phyloP scores from a whole-genome alignment of 2,888 invertebrate genomes.

The Drosophila lutescens region DNA sequence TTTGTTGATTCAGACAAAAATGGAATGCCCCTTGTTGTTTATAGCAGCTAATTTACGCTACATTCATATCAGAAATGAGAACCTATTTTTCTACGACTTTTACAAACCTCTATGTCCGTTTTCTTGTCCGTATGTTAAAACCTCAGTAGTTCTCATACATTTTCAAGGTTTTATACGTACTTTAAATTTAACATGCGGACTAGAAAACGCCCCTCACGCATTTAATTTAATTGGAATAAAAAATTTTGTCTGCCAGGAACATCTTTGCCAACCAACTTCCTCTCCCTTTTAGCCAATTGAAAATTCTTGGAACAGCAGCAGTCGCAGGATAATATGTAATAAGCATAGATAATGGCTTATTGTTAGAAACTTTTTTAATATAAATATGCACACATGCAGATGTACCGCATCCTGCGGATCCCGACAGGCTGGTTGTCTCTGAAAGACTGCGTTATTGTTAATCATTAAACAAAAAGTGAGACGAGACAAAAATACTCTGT shows the following conservation, averaged over 20 bases:
- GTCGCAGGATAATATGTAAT: conserved; percentile 59
- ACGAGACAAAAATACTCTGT: conserved; percentile 51
- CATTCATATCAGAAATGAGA: too few species aligned
- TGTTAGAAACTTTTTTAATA: conserved; percentile 78
- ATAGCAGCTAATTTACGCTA: background rate
- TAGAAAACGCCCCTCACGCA: too few species aligned
- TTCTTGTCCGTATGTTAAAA: too few species aligned
- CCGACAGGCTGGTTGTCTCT: conserved; percentile 33
- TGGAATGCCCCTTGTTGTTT: background rate
- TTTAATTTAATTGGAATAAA: conserved; percentile 12
- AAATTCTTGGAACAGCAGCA: conserved; percentile 21
- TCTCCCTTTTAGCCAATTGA: conserved; percentile 16
- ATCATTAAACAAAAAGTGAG: conserved; percentile 72
- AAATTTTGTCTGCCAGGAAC: background rate
- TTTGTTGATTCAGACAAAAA: background rate
- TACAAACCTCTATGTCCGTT: too few species aligned
- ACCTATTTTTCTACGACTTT: too few species aligned
- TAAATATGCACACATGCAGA: conserved; percentile 66
- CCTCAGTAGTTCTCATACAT: too few species aligned
- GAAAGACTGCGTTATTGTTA: conserved; percentile 67
- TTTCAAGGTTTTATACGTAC: too few species aligned
- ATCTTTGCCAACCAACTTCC: conserved; percentile 3
- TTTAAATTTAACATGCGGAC: too few species aligned
- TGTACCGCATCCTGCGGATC: conserved; percentile 36
- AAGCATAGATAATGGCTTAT: conserved; percentile 71